A percentile compares a stretch with the other conserved stretches of the same genome.
These are phyloP conservation scores for Tenthredo mesomela DNA, from an alignment of 2,888 invertebrate genomes.

Conservation along the genomic window DNA sequence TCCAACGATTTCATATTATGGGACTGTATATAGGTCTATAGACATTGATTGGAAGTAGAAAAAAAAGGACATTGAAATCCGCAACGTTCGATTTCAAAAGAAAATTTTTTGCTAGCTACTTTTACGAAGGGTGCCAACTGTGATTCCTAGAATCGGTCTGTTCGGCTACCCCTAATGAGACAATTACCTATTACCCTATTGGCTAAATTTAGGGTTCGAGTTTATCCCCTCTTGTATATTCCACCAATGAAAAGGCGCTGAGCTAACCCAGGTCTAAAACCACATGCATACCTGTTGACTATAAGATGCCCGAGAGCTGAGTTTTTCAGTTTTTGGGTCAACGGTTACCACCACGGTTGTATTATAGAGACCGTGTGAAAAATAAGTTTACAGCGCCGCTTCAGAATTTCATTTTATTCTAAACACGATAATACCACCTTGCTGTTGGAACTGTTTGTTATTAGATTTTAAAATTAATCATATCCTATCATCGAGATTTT, in stretches of 20 bases:
- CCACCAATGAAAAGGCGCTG: slow-evolving; percentile 42
- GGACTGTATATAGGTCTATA: background rate
- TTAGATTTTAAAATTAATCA: background rate
- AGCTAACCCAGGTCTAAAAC: slow-evolving; percentile 48
- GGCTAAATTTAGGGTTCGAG: slow-evolving; percentile 39
- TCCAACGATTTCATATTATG: background rate
- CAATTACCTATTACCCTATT: slow-evolving; percentile 32
- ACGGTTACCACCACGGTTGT: slow-evolving; percentile 34
- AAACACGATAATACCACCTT: background rate
- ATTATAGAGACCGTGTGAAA: slow-evolving; percentile 32
- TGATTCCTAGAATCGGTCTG: slow-evolving; percentile 44
- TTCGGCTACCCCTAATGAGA: slow-evolving; percentile 48
- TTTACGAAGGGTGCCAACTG: slow-evolving; percentile 36
- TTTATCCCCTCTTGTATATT: slow-evolving; percentile 28
- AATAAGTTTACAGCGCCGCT: background rate
- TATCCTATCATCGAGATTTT: background rate
- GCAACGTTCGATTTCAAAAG: slow-evolving; percentile 24
- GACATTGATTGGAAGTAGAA: background rate
- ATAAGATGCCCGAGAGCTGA: slow-evolving; percentile 41
- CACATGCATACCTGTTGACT: slow-evolving; percentile 50
- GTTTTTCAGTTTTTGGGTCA: slow-evolving; percentile 48
- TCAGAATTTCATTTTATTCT: background rate
- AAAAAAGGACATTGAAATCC: background rate
- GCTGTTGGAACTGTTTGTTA: background rate
- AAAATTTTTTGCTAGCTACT: slow-evolving; percentile 28